Evolutionary conservation across 2,888 invertebrate genomes (phyloP).

Genomic region (Agonopterix subpropinquella): DNA sequence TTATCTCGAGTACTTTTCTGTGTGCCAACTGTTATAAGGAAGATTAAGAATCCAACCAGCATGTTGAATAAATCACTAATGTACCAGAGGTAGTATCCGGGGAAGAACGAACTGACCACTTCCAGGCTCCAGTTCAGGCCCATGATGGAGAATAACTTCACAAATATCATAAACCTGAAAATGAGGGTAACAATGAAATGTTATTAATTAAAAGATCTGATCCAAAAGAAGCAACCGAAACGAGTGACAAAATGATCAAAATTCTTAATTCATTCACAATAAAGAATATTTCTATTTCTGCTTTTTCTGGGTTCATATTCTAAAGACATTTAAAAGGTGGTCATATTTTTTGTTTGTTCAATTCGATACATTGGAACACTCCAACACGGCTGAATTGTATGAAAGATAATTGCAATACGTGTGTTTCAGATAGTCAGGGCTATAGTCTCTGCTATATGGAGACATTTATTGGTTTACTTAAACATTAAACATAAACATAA

Average conservation of each 20-base stretch:
- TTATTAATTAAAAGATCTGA: too few species aligned
- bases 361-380: too few species aligned
- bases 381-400: too few species aligned
- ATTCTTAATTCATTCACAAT: too few species aligned
- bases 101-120: slow-evolving; percentile 40
- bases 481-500: too few species aligned
- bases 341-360: too few species aligned
- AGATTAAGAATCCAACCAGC: slow-evolving; percentile 50
- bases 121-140: slow-evolving; percentile 61
- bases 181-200: background rate
- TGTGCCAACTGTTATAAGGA: slow-evolving; percentile 60
- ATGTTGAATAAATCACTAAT: slow-evolving; percentile 51
- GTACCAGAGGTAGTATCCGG: slow-evolving; percentile 35
- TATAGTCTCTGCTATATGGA: background rate
- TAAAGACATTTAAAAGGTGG: background rate
- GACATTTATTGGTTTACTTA: too few species aligned
- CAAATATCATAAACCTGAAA: slow-evolving; percentile 52
- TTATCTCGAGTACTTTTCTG: slow-evolving; percentile 36
- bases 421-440: background rate
- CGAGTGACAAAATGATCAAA: too few species aligned
- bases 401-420: too few species aligned
- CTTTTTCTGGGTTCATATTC: background rate
- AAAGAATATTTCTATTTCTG: too few species aligned
- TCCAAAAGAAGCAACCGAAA: too few species aligned
- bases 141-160: slow-evolving; percentile 61